Base-by-base conservation (phyloP, 1,140 invertebrate genomes). In the Diorhabda sublineata region DNA sequence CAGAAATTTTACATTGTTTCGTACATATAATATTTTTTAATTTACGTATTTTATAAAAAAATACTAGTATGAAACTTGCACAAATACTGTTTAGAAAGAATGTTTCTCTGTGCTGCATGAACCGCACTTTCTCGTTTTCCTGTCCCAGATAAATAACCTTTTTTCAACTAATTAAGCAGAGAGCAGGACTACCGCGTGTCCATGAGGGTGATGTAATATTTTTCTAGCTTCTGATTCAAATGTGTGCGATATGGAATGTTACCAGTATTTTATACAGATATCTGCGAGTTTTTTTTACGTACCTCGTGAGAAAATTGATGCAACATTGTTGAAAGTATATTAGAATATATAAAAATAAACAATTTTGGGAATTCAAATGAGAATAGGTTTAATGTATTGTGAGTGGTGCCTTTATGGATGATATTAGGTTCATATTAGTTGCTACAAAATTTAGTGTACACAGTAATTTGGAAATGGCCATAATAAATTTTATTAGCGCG, bases 131-230 rank as follows among this genome's bases (percentile, higher is more conserved):
- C 72, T 71, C 64, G 67, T 47, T 72, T 65, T 72, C 66, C 68
- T 72, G 64, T 72, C 67, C 57, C 42, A 63, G 26, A 68, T 3
- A 56, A 64, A 65, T 45, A 41, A 64, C 42, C 11, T 62, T 61
- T 61, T 47, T 57, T 68, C 11, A 47, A 9, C 62, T 56, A 63
- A 45, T 63, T 71, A 64, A 68, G 64, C 70, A 73, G 73, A 26
- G 26, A 74, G 75, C 76, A 75, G 75, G 75, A 71, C 76, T 77
- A 77, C 76, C 76, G 71, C 72, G 67, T 68, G n/a, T 67, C 57
- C 64, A 58, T 66, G 61, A 65, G 47, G 47, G 47, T 52, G 47
- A n/a, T 52, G 47, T 52, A 3, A 26, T 52, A 52, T 8, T n/a
- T 52, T 52, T 52, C 47, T n/a, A 52, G 47, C 47, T 52, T 52